Evolutionary conservation across 2,797 vertebrate genomes (phyloP).

Genomic region (Melanotaenia parkinsoni): DNA sequence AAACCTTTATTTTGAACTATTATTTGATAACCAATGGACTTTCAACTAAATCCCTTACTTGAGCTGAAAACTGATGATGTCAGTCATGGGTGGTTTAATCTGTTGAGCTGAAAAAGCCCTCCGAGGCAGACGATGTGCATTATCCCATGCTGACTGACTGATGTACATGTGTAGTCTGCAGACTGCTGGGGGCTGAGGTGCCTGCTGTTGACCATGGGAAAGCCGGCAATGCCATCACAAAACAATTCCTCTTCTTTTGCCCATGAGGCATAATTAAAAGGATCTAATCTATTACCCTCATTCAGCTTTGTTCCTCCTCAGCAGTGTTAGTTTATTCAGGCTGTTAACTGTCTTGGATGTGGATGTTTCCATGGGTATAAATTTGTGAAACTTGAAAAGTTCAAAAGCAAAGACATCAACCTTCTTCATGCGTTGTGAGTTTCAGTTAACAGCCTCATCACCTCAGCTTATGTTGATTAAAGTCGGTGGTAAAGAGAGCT

Average conservation of each 20-base stretch:
- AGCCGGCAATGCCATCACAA: not conserved
- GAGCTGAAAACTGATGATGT: constrained; percentile 50
- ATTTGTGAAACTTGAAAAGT: not conserved
- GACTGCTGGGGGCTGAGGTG: not conserved
- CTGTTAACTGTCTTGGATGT: not conserved
- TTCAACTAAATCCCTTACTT: constrained; percentile 38
- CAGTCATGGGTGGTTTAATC: constrained; percentile 49
- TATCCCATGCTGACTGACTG: constrained; percentile 1
- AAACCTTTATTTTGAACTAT: constrained; percentile 2
- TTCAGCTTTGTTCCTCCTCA: constrained; percentile 4
- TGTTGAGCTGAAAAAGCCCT: constrained; percentile 24
- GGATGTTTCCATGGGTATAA: not conserved
- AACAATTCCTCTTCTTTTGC: not conserved
- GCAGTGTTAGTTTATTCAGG: not conserved
- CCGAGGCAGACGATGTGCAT: constrained; percentile 1
- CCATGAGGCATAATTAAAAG: constrained; percentile 13
- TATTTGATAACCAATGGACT: constrained; percentile 27
- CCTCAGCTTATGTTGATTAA: constrained; percentile 30
- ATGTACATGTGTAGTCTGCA: not conserved
- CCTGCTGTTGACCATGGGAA: not conserved
- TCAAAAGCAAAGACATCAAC: constrained; percentile 17
- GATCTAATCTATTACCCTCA: not conserved
- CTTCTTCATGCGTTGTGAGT: constrained; percentile 22
- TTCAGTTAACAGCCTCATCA: constrained; percentile 31
- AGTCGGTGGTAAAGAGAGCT: constrained; percentile 19